Conservation (phyloP, 2,888 invertebrate genomes). For the Leucophora obtusa region DNA sequence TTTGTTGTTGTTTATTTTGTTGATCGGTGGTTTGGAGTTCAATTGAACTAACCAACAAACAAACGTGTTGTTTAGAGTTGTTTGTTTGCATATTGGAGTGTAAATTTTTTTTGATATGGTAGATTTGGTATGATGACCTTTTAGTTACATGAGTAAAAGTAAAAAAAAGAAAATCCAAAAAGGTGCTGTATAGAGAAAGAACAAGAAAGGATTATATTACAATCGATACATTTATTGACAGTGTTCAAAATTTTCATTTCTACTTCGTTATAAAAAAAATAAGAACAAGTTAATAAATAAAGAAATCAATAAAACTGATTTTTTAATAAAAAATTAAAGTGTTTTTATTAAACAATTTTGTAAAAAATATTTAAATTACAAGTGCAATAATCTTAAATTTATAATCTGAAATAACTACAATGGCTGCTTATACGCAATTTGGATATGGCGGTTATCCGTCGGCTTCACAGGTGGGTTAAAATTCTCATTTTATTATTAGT, state of each 20-base stretch:
- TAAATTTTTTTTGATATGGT: not conserved
- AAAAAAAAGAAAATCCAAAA: conserved; percentile 23
- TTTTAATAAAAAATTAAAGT: not conserved
- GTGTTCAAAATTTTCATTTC: not conserved
- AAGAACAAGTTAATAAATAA: conserved; percentile 10
- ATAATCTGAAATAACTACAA: conserved; percentile 58
- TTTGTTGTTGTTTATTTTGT: conserved; percentile 15
- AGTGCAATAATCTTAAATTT: conserved; percentile 43
- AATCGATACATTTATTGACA: conserved; percentile 22
- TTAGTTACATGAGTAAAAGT: conserved; percentile 7
- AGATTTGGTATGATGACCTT: conserved; percentile 30
- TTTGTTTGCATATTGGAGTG: not conserved
- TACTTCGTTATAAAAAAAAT: not conserved
- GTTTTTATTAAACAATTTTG: not conserved
- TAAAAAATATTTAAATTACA: not conserved
- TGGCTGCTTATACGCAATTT: conserved; percentile 92
- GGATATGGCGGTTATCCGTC: conserved; percentile 92
- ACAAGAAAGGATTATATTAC: conserved; percentile 22
- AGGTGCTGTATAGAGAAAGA: conserved; percentile 19
- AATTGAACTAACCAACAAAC: conserved; percentile 35
- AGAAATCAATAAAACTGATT: not conserved
- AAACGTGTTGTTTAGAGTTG: conserved; percentile 43
- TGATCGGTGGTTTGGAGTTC: conserved; percentile 36
- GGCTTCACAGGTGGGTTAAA: conserved; percentile 89
- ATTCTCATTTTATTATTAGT: no score